phyloP scores from a whole-genome alignment of 1,140 invertebrate species.

The Lasioglossum baleicum region DNA sequence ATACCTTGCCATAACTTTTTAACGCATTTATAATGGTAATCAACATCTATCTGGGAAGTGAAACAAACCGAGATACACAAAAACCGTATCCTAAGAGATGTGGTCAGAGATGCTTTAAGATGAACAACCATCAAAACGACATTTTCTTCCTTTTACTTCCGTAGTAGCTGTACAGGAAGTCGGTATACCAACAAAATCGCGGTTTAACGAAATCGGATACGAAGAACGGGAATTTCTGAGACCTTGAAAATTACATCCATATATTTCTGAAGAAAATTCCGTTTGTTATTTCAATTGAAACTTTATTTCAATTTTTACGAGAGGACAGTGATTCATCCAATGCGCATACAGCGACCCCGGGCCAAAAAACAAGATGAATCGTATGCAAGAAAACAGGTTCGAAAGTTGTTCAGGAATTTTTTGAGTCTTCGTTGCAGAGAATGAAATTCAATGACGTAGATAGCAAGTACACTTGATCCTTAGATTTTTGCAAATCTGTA shows the following conservation, averaged over 20 bases:
- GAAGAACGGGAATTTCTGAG: background rate
- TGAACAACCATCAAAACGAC: background rate
- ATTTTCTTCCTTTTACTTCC: background rate
- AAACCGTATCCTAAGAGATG: background rate
- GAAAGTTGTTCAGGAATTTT: background rate
- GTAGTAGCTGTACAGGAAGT: too few species aligned
- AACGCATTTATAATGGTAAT: background rate
- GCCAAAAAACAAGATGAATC: slow-evolving; percentile 9
- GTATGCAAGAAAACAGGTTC: background rate
- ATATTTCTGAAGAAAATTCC: background rate
- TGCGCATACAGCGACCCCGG: too few species aligned
- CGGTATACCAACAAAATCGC: too few species aligned
- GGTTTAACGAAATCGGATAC: too few species aligned
- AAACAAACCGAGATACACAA: background rate
- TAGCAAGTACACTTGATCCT: too few species aligned
- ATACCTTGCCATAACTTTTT: too few species aligned
- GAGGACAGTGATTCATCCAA: slow-evolving; percentile 4
- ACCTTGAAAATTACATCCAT: background rate
- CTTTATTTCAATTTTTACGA: slow-evolving; percentile 17
- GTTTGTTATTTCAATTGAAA: slow-evolving; percentile 4
- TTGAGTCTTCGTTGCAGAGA: background rate
- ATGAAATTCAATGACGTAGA: background rate
- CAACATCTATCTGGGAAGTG: background rate
- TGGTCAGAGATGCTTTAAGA: background rate
- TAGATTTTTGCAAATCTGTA: too few species aligned